Base-by-base conservation (phyloP, 2,113 vertebrate species). In the Pyxicephalus adspersus region DNA sequence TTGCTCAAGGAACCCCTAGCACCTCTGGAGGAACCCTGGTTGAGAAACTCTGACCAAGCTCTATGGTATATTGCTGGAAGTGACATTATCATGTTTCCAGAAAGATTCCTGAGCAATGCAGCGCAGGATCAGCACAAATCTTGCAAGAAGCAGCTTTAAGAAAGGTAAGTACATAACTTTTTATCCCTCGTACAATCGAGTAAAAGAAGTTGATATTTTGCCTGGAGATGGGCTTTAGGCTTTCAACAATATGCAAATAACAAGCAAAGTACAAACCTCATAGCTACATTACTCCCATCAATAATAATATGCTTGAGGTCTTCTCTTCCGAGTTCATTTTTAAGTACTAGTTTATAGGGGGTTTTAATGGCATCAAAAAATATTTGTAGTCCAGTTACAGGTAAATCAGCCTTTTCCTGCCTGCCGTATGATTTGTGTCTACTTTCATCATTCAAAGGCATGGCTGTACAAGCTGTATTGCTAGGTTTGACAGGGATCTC, bases 241-340 rank as follows among this genome's bases (percentile, higher is more conserved):
- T n/a, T n/a, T n/a, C n/a, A 45, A 45, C 38, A 45, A 13, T 13
- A 45, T 22, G 2, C 20, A 22, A 16, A 66, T 13, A 66, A n/a
- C 2, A 6, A 60, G 71, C 76, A 55, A 1, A 58, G 58, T 81
- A 98, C 98, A 98, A 89, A 99, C 98, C 95, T 90, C 88, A 99
- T 97, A 0, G 97, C 97, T 83, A 99, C 95, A 50, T 99, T 99
- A 91, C 97, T 99, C 81, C 97, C 98, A 23, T 99, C 97, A 64
- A 99, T 98, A 84, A 99, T 94, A 23, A 99, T 89, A 77, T 98
- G 95, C 28, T 95, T 92, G 76, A 99, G 91, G 45, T 94, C 90
- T 0, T 76, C 87, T 50, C 85, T 90, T 18, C 98, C 98, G 0
- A 95, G 95, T 81, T 97, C 95, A 5, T 97, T 97, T 51, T 94